A percentile compares a stretch with the other conserved stretches of the same genome.
These are phyloP conservation scores for Leucozona laternaria DNA, from an alignment of 2,888 invertebrate species.

Conservation along the genomic window DNA sequence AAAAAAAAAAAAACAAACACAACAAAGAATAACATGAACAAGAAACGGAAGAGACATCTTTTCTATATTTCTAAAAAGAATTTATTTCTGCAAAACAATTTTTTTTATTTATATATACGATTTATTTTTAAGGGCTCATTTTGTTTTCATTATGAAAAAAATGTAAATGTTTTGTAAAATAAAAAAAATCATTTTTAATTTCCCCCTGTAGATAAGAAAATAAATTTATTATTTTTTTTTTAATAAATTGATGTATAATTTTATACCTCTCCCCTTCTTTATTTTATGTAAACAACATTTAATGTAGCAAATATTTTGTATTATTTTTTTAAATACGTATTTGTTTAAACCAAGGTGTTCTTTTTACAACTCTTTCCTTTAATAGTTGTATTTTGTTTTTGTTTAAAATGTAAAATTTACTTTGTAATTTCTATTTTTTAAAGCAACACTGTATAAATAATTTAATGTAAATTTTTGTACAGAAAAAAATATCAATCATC, in stretches of 20 bases:
- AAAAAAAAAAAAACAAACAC: slow-evolving; percentile 47
- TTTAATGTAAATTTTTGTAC: slow-evolving; percentile 74
- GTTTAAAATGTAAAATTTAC: slow-evolving; percentile 55
- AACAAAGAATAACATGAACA: slow-evolving; percentile 23
- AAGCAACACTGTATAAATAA: slow-evolving; percentile 52
- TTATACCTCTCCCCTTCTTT: not conserved
- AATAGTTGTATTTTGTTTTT: slow-evolving; percentile 15
- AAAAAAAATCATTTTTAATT: slow-evolving; percentile 37
- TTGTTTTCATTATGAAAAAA: slow-evolving; percentile 42
- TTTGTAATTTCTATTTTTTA: slow-evolving; percentile 28
- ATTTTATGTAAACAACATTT: not conserved
- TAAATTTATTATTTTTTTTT: not conserved
- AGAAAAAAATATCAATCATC: slow-evolving; percentile 58
- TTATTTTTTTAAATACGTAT: slow-evolving; percentile 9
- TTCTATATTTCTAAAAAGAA: slow-evolving; percentile 17
- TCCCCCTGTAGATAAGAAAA: slow-evolving; percentile 57
- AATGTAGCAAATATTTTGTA: slow-evolving; percentile 7
- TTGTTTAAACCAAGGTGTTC: slow-evolving; percentile 44
- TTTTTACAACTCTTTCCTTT: slow-evolving; percentile 10
- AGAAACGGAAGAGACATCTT: slow-evolving; percentile 27
- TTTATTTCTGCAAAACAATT: slow-evolving; percentile 60
- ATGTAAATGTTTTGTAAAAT: slow-evolving; percentile 69
- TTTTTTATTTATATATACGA: not conserved
- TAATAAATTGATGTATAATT: not conserved
- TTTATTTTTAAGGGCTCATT: slow-evolving; percentile 41